Conservation (phyloP, 2,113 vertebrate genomes). For the Lepus europaeus region DNA sequence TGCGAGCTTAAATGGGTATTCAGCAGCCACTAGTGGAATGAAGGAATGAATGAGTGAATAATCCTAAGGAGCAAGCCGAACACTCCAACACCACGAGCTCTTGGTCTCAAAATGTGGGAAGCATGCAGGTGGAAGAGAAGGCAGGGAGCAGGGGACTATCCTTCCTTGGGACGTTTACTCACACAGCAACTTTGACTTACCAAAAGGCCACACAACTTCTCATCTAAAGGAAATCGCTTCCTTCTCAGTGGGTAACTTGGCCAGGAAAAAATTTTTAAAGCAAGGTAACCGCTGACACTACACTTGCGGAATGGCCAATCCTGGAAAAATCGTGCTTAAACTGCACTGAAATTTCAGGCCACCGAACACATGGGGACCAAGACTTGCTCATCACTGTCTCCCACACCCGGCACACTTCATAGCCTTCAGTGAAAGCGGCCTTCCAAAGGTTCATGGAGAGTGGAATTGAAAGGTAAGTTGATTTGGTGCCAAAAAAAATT, state of each 20-base stretch:
- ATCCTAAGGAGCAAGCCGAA: background rate
- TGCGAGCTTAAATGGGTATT: background rate
- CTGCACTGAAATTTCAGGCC: background rate
- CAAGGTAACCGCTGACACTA: background rate
- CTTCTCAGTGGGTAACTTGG: background rate
- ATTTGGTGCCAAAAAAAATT: too few species aligned
- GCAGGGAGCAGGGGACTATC: background rate
- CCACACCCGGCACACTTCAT: background rate
- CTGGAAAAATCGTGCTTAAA: background rate
- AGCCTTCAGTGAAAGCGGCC: background rate
- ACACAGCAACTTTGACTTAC: slow-evolving; percentile 25
- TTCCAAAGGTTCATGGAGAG: too few species aligned
- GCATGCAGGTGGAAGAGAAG: background rate
- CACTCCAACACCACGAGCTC: background rate
- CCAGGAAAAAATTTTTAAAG: background rate
- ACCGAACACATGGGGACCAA: background rate
- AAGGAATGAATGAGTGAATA: background rate
- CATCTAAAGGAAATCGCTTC: slow-evolving; percentile 1
- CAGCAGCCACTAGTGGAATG: background rate
- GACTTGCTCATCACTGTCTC: background rate
- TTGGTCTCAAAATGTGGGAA: background rate
- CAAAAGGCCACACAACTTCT: background rate
- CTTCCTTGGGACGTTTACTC: background rate
- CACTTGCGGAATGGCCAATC: background rate
- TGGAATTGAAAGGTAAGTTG: too few species aligned